phyloP scores from a whole-genome alignment of 2,113 vertebrate species.

The Gallinago jamesoni region DNA sequence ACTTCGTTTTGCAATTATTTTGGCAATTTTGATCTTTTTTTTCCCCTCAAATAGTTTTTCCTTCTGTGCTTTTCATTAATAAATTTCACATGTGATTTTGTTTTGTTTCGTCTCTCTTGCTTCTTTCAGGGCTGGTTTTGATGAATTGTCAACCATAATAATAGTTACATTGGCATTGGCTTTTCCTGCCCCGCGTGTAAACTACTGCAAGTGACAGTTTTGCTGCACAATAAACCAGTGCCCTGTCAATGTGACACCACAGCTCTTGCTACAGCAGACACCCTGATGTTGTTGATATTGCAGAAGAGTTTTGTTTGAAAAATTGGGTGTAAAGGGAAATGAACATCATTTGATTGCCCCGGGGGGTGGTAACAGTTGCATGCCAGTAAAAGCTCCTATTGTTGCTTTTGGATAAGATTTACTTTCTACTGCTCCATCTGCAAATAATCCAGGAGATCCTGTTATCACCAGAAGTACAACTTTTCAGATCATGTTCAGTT shows the following conservation, averaged over 20 bases:
- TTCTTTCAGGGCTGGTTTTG: background rate
- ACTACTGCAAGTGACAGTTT: background rate
- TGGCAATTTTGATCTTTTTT: background rate
- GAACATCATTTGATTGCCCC: background rate
- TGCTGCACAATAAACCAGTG: background rate
- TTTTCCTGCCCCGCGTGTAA: background rate
- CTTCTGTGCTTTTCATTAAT: background rate
- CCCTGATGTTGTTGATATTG: background rate
- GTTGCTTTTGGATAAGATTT: constrained; percentile 10
- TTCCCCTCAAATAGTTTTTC: background rate
- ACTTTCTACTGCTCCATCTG: background rate
- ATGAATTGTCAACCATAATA: background rate
- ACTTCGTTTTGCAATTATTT: background rate
- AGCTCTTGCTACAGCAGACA: background rate
- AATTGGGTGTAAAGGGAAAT: background rate
- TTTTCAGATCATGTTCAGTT: background rate
- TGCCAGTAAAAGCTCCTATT: background rate
- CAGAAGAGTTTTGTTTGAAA: background rate
- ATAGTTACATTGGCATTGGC: background rate
- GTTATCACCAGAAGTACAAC: background rate
- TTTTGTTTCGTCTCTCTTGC: background rate
- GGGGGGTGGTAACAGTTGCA: background rate
- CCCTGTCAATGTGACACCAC: background rate
- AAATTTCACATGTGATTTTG: background rate
- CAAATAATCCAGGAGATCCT: background rate